Evolutionary conservation across 2,797 vertebrate genomes (phyloP), one percentile per base, ranked within the genome.

Genomic region (Octomys mimax): DNA sequence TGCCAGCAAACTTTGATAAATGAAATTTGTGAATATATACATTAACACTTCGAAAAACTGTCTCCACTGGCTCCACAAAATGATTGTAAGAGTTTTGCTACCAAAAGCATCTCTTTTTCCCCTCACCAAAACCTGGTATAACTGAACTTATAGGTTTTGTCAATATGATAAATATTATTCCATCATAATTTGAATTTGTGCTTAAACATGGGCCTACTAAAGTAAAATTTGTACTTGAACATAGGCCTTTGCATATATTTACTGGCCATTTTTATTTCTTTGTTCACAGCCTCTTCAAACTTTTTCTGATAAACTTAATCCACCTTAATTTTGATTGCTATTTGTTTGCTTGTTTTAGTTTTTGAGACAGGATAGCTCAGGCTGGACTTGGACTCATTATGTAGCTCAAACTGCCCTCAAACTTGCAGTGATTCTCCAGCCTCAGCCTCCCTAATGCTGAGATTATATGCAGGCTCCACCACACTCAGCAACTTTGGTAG

Each of bases 241-340:
- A 87, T 5, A 7, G 14, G 42, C 24, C 66, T 81, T 88, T 54
- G 75, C 49, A 89, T 42, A 71, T 26, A 42, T 62, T 91, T 78
- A n/a, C 26, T 87, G 54, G 36, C 9, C 46, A 42, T 83, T 49
- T 92, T 42, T 62, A 86, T 87, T 87, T 95, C 66, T 95, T 95
- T 73, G 42, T 71, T 96, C 36, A 78, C 36, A 78, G 52, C 21
- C 31, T 90, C 68, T 92, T 90, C 77, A 82, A 77, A 70, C 6
- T 80, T 62, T 42, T 95, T 92, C 52, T 26, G 82, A 94, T 33
- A 87, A 26, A 85, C n/a, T 36, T 80, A 64, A 85, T 86, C 36
- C 39, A 88, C 14, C 28, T 86, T 83, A 77, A 84, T 46, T 86
- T 80, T 84, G 70, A 73, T 46, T 87, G 75, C 6, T 49, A 7